Evolutionary conservation across 2,797 vertebrate species (phyloP).

Genomic region (Morus bassanus): DNA sequence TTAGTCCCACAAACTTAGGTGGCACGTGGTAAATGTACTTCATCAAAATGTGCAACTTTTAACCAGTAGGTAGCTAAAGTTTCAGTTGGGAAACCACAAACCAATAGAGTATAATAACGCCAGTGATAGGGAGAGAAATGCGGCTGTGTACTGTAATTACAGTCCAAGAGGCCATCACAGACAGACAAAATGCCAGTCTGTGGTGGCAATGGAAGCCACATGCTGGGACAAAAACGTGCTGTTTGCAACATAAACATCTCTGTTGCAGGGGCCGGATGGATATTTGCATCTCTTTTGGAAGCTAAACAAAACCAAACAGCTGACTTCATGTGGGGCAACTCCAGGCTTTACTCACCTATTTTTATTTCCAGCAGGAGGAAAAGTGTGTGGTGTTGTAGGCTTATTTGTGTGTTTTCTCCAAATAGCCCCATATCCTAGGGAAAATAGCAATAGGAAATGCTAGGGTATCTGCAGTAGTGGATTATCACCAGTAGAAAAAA

Average conservation of each 20-base stretch:
- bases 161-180: background rate
- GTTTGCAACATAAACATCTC: background rate
- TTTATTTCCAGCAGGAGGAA: background rate
- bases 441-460: background rate
- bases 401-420: background rate
- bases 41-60: constrained; percentile 13
- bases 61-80: background rate
- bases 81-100: constrained; percentile 57
- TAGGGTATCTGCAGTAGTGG: background rate
- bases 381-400: background rate
- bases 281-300: background rate
- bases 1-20: background rate
- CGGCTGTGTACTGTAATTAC: background rate
- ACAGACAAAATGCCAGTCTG: constrained; percentile 4
- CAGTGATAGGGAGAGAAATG: background rate
- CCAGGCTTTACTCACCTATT: background rate
- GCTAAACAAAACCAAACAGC: background rate
- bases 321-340: rapidly evolving
- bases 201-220: background rate
- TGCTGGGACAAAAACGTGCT: background rate
- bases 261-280: background rate
- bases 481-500: background rate
- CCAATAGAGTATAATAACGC: background rate
- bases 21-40: background rate
- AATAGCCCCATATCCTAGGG: background rate